Evolutionary conservation across 2,888 invertebrate genomes (phyloP), one percentile per base, ranked within the genome.

Genomic region (Epinotia bilunana): DNA sequence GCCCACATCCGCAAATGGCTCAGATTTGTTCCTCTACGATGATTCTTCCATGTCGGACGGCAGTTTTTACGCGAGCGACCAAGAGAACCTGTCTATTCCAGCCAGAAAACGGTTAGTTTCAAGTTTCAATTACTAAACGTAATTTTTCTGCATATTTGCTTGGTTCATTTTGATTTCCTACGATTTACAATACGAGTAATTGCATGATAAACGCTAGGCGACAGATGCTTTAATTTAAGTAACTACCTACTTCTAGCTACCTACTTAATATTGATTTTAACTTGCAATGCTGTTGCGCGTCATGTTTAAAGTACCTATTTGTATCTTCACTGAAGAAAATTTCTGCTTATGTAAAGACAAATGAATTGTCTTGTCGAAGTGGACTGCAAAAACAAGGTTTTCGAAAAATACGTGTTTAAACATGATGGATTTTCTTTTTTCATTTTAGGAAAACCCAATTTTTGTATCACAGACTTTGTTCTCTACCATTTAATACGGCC

Each of bases 11-110:
- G 88, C 84, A 0, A 95, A 93, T 57, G 95, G 96, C 71, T 95
- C 96, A 0, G 97, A 97, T 85, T 94, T 97, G 83, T 96, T 96
- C 83, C 92, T 97, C n/a, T 96, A 96, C 79, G 95, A 95, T 82
- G 95, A 95, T 86, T 95, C 87, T 5, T 94, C 94, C 0, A 90
- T 93, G 90, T 94, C 93, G 69, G 95, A 96, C 82, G 96, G 97
- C 73, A 96, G 95, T 81, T 95, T 96, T 77, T 97, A 97, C 86
- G 96, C 96, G 77, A 97, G 97, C 87, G 97, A 98, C 84, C 97
- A 97, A 88, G 98, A 98, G 87, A 97, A 97, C 86, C 96, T 95
- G 79, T 95, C 95, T 0, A 94, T 95, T 60, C 92, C 94, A 0
- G 23, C 23, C 23, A 91, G 94, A 72, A 96, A 96, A 94, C 95